These are phyloP conservation scores for Chrysodeixis includens DNA, from an alignment of 2,888 invertebrate genomes.

Conservation along the genomic window DNA sequence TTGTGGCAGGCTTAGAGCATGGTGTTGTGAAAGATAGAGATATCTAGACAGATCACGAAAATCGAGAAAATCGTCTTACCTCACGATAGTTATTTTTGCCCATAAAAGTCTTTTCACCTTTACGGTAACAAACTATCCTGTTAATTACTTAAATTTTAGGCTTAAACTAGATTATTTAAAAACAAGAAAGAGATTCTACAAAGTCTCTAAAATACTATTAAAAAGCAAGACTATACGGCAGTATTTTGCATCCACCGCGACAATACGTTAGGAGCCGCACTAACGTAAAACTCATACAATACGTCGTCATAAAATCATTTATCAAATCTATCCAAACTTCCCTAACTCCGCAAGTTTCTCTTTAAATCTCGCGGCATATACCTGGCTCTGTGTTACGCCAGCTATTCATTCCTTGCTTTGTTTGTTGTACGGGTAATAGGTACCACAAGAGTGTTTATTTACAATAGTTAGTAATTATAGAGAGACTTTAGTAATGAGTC, in stretches of 20 bases:
- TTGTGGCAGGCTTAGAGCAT: conserved; percentile 28
- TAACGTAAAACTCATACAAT: conserved; percentile 6
- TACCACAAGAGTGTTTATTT: conserved; percentile 44
- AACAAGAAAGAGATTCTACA: too few species aligned
- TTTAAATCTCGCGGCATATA: conserved; percentile 1
- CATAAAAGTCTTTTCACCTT: too few species aligned
- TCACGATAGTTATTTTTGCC: too few species aligned
- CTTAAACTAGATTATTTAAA: too few species aligned
- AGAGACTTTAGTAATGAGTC: too few species aligned
- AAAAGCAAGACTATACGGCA: background rate
- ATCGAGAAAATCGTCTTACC: too few species aligned
- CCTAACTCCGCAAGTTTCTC: background rate
- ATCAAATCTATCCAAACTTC: background rate
- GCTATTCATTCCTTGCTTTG: conserved; percentile 43
- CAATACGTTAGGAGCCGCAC: background rate
- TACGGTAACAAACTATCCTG: too few species aligned
- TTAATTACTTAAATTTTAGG: too few species aligned
- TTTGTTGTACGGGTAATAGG: conserved; percentile 55
- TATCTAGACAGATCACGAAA: too few species aligned
- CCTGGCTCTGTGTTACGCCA: conserved; percentile 24
- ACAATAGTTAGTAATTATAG: too few species aligned
- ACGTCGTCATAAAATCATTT: conserved; percentile 6
- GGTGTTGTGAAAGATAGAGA: background rate
- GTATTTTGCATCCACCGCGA: background rate
- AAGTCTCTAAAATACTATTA: background rate